Evolutionary conservation across 37 sponge, comb jelly and placozoan species (phyloP), one percentile per base, ranked within the genome.

Genomic region (Ianthella basta): DNA sequence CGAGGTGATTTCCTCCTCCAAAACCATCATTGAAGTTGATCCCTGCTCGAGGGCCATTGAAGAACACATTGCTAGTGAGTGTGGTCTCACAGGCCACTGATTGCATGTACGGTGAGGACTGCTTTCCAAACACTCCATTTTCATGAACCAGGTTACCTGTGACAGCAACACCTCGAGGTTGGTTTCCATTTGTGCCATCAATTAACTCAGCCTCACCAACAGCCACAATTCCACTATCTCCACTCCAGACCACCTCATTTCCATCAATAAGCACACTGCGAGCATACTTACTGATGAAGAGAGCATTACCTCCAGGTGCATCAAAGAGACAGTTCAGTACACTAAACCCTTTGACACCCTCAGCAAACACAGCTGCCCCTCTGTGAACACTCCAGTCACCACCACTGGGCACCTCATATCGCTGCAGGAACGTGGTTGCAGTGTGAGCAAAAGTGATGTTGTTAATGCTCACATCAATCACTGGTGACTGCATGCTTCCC

Each of bases 1-100:
- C 53, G 8, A 89, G 32, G 18, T 68, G 20, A 53, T 85, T 64
- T 15, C 86, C 90, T 56, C 90, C 90, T 30, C 83, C 90, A 85
- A 89, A 89, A 12, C 86, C 86, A 85, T 89, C 90, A 55, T 89
- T 89, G 57, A 89, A 89, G 72, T 89, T 89, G 73, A 89, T 72
- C 20, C 90, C 90, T 12, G 86, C 90, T 20, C 90, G 70, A 19
- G 90, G 90, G 39, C 90, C 90, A 56, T 89, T 89, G 82, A 84
- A 89, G 64, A 85, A 65, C 23, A 89, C 86, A 59, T 89, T 89
- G 10, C 80, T 82, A 64, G 6, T 24, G 18, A 89, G 13, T 33
- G 65, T 59, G 19, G 79, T 80, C 59, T 79, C 69, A 72, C 82
- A 77, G 33, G 90, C 81, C 5, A 89, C 29, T n/a, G 78, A 39